A percentile compares a stretch with the other conserved stretches of the same genome.
Evolutionary conservation across 2,888 invertebrate genomes (phyloP).

Genomic region (Polydrusus pterygomalis): DNA sequence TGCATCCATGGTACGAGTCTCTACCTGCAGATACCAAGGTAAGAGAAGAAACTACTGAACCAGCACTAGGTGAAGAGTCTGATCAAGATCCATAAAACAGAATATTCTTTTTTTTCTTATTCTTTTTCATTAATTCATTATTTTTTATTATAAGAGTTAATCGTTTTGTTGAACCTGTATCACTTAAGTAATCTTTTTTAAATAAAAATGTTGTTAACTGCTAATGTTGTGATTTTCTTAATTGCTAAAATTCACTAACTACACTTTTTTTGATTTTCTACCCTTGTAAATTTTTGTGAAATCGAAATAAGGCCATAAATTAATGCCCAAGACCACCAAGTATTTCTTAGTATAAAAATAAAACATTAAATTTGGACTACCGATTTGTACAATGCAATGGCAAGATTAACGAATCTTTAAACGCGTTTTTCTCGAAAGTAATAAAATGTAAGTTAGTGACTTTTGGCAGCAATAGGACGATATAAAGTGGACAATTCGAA

Average conservation of each 20-base stretch:
- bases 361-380: too few species aligned
- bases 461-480: too few species aligned
- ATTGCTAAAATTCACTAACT: background rate
- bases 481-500: too few species aligned
- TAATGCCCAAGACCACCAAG: too few species aligned
- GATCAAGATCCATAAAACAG: conserved; percentile 19
- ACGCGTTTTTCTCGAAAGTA: too few species aligned
- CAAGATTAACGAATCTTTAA: too few species aligned
- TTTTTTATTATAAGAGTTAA: conserved; percentile 1
- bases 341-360: too few species aligned
- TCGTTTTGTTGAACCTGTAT: conserved; percentile 23
- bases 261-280: too few species aligned
- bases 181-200: conserved; percentile 13
- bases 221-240: conserved; percentile 6
- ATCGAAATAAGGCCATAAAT: too few species aligned
- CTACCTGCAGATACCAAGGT: conserved; percentile 32
- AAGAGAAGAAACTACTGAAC: conserved; percentile 22
- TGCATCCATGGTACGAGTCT: conserved; percentile 26
- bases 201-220: conserved; percentile 11
- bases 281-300: too few species aligned
- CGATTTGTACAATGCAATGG: too few species aligned
- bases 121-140: background rate
- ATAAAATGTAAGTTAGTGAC: too few species aligned
- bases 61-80: conserved; percentile 26
- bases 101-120: conserved; percentile 12